A percentile compares a stretch with the other conserved stretches of the same genome.
Conservation (phyloP, 2,113 vertebrate species). For the Chaetodon auriga region DNA sequence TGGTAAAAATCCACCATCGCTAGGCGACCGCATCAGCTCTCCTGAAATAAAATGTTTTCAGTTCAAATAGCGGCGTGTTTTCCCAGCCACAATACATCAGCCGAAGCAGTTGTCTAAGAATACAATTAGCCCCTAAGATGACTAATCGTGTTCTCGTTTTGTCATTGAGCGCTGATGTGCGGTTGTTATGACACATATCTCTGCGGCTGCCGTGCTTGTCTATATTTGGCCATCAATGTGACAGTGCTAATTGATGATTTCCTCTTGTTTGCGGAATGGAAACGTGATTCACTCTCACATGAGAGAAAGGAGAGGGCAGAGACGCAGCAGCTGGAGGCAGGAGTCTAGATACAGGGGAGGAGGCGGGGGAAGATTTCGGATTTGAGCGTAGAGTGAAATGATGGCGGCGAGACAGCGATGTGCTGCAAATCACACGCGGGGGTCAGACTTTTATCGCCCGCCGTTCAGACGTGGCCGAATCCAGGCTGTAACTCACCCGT, state of each 20-base stretch:
- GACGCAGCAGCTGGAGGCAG: neutral
- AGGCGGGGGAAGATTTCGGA: neutral
- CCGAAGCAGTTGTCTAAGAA: constrained; percentile 41
- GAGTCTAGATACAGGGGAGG: neutral
- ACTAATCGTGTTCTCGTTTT: constrained; percentile 56
- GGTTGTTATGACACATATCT: constrained; percentile 63
- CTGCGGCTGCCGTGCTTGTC: constrained; percentile 41
- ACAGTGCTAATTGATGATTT: constrained; percentile 61
- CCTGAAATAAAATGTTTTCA: constrained; percentile 6
- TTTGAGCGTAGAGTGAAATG: neutral
- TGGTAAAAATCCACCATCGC: constrained; percentile 5
- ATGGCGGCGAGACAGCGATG: constrained; percentile 28
- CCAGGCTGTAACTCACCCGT: constrained; percentile 43
- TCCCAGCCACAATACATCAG: neutral
- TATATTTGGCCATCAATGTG: constrained; percentile 64
- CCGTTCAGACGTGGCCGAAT: constrained; percentile 43
- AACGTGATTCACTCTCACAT: constrained; percentile 26
- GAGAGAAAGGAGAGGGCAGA: neutral
- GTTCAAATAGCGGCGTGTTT: constrained; percentile 7
- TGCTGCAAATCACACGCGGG: constrained; percentile 16
- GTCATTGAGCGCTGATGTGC: constrained; percentile 49
- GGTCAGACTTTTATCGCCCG: constrained; percentile 54
- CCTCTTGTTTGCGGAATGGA: constrained; percentile 27
- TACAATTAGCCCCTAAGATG: constrained; percentile 33
- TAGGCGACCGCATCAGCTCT: neutral